Conservation (phyloP, 2,797 vertebrate genomes). For the Synaphobranchus kaupii region DNA sequence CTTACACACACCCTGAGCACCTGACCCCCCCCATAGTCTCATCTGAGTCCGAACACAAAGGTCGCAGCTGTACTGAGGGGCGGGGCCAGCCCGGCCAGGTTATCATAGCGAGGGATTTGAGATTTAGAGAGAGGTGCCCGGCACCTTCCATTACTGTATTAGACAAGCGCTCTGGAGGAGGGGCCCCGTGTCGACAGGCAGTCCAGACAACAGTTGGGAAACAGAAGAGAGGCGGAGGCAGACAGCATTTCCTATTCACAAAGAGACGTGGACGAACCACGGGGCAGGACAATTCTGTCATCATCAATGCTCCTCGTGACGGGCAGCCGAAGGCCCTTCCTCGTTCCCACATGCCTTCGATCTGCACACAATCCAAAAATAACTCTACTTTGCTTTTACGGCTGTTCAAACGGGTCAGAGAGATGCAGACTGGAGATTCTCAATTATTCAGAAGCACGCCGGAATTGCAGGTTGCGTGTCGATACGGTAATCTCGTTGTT, state of each 20-base stretch:
- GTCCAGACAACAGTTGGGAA: neutral
- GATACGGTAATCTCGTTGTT: neutral
- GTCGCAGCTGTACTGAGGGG: no score
- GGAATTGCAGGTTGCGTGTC: neutral
- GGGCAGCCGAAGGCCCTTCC: neutral
- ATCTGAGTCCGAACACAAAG: slow-evolving; percentile 1
- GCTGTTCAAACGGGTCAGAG: neutral
- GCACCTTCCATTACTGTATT: no score
- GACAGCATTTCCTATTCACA: neutral
- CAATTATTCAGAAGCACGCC: neutral
- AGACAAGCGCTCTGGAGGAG: neutral
- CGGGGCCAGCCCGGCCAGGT: no score
- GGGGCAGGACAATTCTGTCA: neutral
- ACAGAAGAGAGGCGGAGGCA: neutral
- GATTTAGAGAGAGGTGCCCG: neutral
- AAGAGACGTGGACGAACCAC: neutral
- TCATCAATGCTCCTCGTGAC: neutral
- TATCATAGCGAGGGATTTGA: neutral
- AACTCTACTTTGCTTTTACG: neutral
- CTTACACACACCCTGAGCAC: no score
- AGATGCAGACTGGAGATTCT: neutral
- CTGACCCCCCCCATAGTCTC: neutral
- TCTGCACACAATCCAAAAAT: neutral
- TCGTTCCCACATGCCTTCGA: neutral
- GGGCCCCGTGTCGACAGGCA: neutral